These are phyloP conservation scores for Emydura subglobosa DNA, from an alignment of 2,113 vertebrate species.

Conservation along the genomic window DNA sequence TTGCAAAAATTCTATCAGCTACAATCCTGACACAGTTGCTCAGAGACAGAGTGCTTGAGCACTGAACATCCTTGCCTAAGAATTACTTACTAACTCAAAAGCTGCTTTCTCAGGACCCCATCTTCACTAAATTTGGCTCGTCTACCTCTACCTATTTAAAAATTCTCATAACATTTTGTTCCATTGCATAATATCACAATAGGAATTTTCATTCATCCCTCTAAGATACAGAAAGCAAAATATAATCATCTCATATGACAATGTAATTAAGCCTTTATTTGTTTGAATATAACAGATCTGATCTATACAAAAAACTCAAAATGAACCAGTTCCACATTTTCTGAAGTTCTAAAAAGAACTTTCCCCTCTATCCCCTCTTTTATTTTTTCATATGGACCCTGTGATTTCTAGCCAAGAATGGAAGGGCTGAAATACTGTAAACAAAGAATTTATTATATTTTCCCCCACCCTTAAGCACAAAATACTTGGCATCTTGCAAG, in stretches of 20 bases:
- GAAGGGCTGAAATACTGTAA: conserved; percentile 16
- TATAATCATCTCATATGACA: background rate
- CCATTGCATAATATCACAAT: background rate
- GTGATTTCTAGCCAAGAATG: background rate
- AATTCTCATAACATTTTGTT: background rate
- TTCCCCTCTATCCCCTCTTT: background rate
- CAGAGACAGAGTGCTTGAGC: background rate
- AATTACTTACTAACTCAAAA: background rate
- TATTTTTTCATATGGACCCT: background rate
- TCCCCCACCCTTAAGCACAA: background rate
- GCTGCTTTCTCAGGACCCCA: background rate
- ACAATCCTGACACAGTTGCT: too few species aligned
- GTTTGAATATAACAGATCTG: background rate
- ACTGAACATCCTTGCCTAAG: background rate
- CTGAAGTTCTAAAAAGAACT: background rate
- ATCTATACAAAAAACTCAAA: background rate
- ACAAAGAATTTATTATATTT: background rate
- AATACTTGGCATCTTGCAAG: background rate
- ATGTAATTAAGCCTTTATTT: background rate
- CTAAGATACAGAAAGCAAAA: conserved; percentile 11
- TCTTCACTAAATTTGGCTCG: background rate
- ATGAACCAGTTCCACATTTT: background rate
- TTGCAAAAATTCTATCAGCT: too few species aligned
- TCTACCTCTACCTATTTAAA: background rate
- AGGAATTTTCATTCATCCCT: background rate